Evolutionary conservation across 2,888 invertebrate genomes (phyloP), one percentile per base, ranked within the genome.

Genomic region (Diplolepis rosae): DNA sequence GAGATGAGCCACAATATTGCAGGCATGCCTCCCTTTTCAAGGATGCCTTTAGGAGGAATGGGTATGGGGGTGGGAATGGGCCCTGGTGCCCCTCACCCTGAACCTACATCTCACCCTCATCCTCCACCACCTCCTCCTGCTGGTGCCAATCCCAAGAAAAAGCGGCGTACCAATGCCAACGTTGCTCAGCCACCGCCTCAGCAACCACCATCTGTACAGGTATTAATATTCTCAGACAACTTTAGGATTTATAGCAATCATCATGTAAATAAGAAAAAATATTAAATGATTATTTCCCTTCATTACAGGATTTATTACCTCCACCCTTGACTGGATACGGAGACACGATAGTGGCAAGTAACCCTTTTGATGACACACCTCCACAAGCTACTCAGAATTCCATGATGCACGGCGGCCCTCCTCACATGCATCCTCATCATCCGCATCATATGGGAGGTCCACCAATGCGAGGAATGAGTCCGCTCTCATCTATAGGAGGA

Each of bases 321-420:
- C 96, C 96, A 28, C 93, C 94, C 1, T 91, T 96, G 83, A 94
- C 95, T 54, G 96, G 96, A 79, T 97, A 95, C 89, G 97, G 97
- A 42, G 97, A 97, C 87, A 97, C 97, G 72, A 96, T 98, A 85
- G 94, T 97, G 74, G 97, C 97, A 71, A 96, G 96, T 76, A 98
- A 98, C 90, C 97, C 97, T 45, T 98, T 98, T 89, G 97, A 98
- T 90, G 97, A 98, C 88, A 95, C 95, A 68, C 95, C 90, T 1
- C 90, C 89, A 56, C 88, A 89, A 78, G 86, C 89, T 78, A 89
- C 90, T 70, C 90, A 90, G 78, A 89, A 90, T 1, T 90, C 75
- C 66, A 89, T 91, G 89, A 90, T 90, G 89, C 90, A 90, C 72
- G 90, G 88, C 82, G 90, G 90, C 7, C 89, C 89, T 11, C 89